These are phyloP conservation scores for Zaprionus inermis DNA, from an alignment of 1,140 invertebrate genomes.

Conservation along the genomic window DNA sequence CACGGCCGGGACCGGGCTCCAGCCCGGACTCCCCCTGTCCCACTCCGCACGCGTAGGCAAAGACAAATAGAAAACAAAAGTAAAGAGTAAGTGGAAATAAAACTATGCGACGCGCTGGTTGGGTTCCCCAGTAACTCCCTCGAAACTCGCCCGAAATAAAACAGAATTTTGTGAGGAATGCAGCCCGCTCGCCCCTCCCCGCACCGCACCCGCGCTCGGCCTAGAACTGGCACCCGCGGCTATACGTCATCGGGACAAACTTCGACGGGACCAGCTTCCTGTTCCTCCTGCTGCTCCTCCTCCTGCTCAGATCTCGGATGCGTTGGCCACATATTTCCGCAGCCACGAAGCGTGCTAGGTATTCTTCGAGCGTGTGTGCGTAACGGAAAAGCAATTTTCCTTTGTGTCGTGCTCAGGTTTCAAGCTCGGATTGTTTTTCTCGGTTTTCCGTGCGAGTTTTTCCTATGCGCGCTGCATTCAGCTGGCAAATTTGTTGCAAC, in stretches of 20 bases:
- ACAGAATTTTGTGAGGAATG: conserved; percentile 51
- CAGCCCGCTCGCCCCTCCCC: conserved; percentile 17
- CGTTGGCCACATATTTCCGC: conserved; percentile 74
- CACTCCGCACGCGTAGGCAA: conserved; percentile 45
- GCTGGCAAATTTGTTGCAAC: conserved; percentile 81
- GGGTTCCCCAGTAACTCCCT: conserved; percentile 38
- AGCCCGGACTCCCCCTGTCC: conserved; percentile 6
- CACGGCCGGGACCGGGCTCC: conserved; percentile 12
- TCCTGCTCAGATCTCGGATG: conserved; percentile 22
- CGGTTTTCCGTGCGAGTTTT: conserved; percentile 42
- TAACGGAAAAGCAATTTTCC: conserved; percentile 80
- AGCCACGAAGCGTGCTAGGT: conserved; percentile 73
- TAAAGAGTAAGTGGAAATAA: conserved; percentile 68
- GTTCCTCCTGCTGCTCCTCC: conserved; percentile 40
- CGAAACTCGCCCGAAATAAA: conserved; percentile 35
- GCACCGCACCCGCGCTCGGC: too few species aligned
- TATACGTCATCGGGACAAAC: conserved; percentile 67
- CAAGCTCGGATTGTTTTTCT: conserved; percentile 68
- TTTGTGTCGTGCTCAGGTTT: conserved; percentile 80
- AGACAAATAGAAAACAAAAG: conserved; percentile 77
- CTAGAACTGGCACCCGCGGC: conserved; percentile 13
- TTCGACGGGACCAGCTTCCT: conserved; percentile 60
- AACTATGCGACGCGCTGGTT: conserved; percentile 61
- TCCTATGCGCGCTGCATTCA: conserved; percentile 58
- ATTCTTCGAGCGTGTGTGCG: conserved; percentile 62